Evolutionary conservation across 2,113 vertebrate species (phyloP).

Genomic region (Tautogolabrus adspersus): DNA sequence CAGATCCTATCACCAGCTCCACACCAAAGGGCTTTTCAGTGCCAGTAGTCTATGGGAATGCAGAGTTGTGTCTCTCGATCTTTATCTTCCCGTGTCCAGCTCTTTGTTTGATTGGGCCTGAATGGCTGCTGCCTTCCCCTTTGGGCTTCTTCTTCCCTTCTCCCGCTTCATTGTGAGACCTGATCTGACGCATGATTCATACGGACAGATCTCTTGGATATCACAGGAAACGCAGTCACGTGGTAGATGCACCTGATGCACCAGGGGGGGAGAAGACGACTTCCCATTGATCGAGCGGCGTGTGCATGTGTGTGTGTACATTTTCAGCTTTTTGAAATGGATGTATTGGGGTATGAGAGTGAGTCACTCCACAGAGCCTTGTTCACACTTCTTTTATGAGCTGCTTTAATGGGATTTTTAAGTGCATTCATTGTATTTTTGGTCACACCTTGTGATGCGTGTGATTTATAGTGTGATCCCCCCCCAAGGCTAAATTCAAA

Average conservation of each 20-base stretch:
- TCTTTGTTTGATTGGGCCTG: slow-evolving; percentile 67
- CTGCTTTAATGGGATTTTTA: slow-evolving; percentile 4
- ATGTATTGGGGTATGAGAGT: neutral
- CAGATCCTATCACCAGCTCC: slow-evolving; percentile 27
- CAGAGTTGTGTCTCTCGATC: slow-evolving; percentile 51
- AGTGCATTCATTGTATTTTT: slow-evolving; percentile 22
- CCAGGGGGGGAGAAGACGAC: neutral
- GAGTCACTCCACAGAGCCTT: neutral
- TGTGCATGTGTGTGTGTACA: neutral
- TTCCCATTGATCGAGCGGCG: slow-evolving; percentile 2
- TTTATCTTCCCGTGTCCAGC: slow-evolving; percentile 69
- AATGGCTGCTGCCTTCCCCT: slow-evolving; percentile 62
- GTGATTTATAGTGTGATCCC: slow-evolving; percentile 47
- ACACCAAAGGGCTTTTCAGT: slow-evolving; percentile 40
- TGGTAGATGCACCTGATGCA: slow-evolving; percentile 33
- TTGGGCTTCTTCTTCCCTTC: slow-evolving; percentile 51
- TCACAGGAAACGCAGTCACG: slow-evolving; percentile 54
- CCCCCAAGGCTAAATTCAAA: slow-evolving; percentile 33
- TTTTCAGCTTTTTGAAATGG: neutral
- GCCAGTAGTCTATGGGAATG: slow-evolving; percentile 45
- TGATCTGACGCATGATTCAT: slow-evolving; percentile 61
- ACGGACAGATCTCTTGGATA: slow-evolving; percentile 57
- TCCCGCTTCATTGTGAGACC: slow-evolving; percentile 61
- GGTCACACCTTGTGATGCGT: neutral
- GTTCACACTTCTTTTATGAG: neutral